Base-by-base conservation (phyloP, 2,888 invertebrate genomes). In the Conomelus anceps region DNA sequence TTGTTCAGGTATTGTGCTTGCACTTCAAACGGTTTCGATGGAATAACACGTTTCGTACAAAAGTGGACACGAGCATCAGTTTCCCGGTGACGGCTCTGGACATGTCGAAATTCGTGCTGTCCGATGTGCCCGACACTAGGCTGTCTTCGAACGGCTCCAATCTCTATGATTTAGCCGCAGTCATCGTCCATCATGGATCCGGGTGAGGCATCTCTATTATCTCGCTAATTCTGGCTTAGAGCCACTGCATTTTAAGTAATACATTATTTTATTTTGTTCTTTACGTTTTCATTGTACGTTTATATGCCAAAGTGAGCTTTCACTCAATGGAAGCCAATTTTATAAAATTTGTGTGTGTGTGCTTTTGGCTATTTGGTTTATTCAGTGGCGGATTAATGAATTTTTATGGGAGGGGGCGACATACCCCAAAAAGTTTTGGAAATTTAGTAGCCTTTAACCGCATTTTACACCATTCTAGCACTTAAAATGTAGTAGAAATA, bases 21-120 rank as follows among this genome's bases (percentile, higher is more conserved):
- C 97, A 97, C 93, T 94, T 97, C 92, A 97, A 97, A 93, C 94
- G 97, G 91, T 97, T 97, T 93, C 95, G 97, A 91, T 97, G 97
- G 97, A 96, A 96, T 92, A 96, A 96, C 92, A 96, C 95, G 92
- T 96, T 96, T 93, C 95, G 97, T 90, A 96, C 96, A 91, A 97
- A 97, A 93, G 95, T 97, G 92, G 97, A 97, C 93, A 96, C 96
- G 89, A 95, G 95, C 92, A 96, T 97, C 91, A 95, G 96, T 92
- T 97, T 97, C 93, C 97, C 97, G 23, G 94, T 97, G 92, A 94
- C 94, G 88, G 95, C 96, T 88, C 94, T 97, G 92, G 97, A 97
- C 93, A 96, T 97, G 96, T 96, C 96, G 84, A 95, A 95, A 92
- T 97, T 96, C 93, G 95, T 97, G 91, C 94, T 96, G 88, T 94